phyloP scores from a whole-genome alignment of 2,797 vertebrate genomes.

The Oryzias sinensis region DNA sequence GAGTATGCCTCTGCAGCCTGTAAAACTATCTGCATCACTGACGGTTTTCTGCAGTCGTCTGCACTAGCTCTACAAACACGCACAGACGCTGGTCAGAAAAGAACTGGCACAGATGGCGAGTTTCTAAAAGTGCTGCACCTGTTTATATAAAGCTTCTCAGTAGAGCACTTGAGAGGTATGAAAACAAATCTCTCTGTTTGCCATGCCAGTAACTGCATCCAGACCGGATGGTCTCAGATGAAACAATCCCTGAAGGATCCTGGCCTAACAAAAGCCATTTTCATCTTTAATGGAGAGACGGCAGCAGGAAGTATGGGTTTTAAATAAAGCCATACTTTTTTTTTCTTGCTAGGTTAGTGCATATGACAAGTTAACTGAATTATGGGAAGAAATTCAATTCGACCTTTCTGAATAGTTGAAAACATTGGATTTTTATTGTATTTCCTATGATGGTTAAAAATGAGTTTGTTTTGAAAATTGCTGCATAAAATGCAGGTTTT shows the following conservation, averaged over 20 bases:
- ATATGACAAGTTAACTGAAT: constrained; percentile 5
- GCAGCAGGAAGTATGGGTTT: constrained; percentile 3
- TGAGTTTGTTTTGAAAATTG: constrained; percentile 10
- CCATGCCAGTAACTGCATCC: constrained; percentile 62
- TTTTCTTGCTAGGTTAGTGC: constrained; percentile 11
- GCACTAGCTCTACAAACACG: constrained; percentile 34
- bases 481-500: constrained; percentile 40
- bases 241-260: constrained; percentile 63
- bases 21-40: neutral
- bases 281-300: constrained; percentile 29
- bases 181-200: constrained; percentile 78
- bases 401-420: neutral
- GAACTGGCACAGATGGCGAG: constrained; percentile 74
- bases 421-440: constrained; percentile 12
- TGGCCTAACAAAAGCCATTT: constrained; percentile 26
- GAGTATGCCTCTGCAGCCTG: neutral
- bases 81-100: constrained; percentile 46
- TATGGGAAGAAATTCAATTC: neutral
- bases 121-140: constrained; percentile 71
- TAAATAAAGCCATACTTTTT: neutral
- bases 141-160: constrained; percentile 82
- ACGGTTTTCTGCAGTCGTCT: constrained; percentile 10
- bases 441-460: constrained; percentile 23
- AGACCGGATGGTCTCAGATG: constrained; percentile 46
- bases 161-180: constrained; percentile 73